phyloP scores from a whole-genome alignment of 2,888 invertebrate genomes.

The Holacanthella duospinosa region DNA sequence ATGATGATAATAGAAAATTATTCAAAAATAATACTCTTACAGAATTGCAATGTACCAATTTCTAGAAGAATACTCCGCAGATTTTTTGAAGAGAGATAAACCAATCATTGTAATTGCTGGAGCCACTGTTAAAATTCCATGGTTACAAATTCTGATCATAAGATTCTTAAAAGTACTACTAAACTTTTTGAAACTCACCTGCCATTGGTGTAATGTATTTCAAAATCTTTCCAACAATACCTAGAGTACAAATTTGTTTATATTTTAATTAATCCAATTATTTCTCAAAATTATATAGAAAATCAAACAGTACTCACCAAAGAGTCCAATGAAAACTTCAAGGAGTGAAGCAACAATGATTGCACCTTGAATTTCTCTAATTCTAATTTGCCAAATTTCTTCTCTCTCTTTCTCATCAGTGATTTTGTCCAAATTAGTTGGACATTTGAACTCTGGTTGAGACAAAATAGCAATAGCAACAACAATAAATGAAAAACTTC shows the following conservation, averaged over 20 bases:
- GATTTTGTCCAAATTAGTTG: slow-evolving; percentile 43
- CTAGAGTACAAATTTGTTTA: too few relatives aligned
- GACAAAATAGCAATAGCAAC: slow-evolving; percentile 65
- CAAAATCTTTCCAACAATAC: slow-evolving; percentile 61
- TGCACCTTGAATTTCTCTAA: slow-evolving; percentile 70
- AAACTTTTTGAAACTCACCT: background rate
- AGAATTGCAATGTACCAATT: slow-evolving; percentile 42
- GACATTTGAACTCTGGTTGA: slow-evolving; percentile 62
- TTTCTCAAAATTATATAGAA: background rate
- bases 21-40: background rate
- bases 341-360: slow-evolving; percentile 67
- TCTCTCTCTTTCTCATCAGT: slow-evolving; percentile 50
- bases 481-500: slow-evolving; percentile 67
- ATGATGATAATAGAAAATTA: background rate
- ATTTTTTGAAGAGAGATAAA: slow-evolving; percentile 67
- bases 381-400: slow-evolving; percentile 59
- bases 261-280: background rate
- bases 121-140: slow-evolving; percentile 69
- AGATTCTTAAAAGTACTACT: background rate
- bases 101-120: slow-evolving; percentile 75
- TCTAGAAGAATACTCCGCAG: slow-evolving; percentile 62
- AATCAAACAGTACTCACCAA: slow-evolving; percentile 36
- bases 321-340: slow-evolving; percentile 59
- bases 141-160: too few relatives aligned
- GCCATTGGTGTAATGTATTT: slow-evolving; percentile 58